A percentile compares a stretch with the other conserved stretches of the same genome.
These are phyloP conservation scores for Phengaris alcon DNA, from an alignment of 2,888 invertebrate genomes.

Conservation along the genomic window DNA sequence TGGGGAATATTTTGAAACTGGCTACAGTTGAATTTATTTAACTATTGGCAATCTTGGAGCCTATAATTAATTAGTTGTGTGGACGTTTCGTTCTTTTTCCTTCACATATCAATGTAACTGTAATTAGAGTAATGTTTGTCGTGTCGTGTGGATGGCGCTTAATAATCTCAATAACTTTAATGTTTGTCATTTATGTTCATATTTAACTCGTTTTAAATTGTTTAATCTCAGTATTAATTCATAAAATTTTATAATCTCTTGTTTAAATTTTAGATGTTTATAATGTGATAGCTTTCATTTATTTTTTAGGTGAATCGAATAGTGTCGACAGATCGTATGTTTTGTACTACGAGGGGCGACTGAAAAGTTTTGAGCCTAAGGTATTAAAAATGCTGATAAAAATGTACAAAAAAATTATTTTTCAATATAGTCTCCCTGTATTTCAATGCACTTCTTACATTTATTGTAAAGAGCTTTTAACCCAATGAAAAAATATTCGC, in stretches of 20 bases:
- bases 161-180: slow-evolving; percentile 35
- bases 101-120: slow-evolving; percentile 69
- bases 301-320: not conserved
- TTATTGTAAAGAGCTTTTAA: too few relatives aligned
- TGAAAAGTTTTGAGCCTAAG: too few relatives aligned
- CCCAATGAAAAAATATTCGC: too few relatives aligned
- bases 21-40: slow-evolving; percentile 25
- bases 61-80: slow-evolving; percentile 33
- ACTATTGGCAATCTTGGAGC: not conserved
- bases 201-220: slow-evolving; percentile 41
- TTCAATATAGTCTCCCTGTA: too few relatives aligned
- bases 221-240: slow-evolving; percentile 30
- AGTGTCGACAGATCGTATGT: not conserved
- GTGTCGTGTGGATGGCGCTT: slow-evolving; percentile 70
- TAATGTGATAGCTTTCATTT: slow-evolving; percentile 13
- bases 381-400: too few relatives aligned
- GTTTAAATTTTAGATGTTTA: slow-evolving; percentile 24
- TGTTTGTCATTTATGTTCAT: slow-evolving; percentile 33
- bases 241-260: slow-evolving; percentile 22
- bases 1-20: not conserved
- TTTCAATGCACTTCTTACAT: too few relatives aligned
- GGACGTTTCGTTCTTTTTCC: slow-evolving; percentile 47
- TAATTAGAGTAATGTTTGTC: slow-evolving; percentile 57
- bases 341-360: too few relatives aligned
- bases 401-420: too few relatives aligned